Conservation (phyloP, 2,888 invertebrate species). For the Thereva unica region DNA sequence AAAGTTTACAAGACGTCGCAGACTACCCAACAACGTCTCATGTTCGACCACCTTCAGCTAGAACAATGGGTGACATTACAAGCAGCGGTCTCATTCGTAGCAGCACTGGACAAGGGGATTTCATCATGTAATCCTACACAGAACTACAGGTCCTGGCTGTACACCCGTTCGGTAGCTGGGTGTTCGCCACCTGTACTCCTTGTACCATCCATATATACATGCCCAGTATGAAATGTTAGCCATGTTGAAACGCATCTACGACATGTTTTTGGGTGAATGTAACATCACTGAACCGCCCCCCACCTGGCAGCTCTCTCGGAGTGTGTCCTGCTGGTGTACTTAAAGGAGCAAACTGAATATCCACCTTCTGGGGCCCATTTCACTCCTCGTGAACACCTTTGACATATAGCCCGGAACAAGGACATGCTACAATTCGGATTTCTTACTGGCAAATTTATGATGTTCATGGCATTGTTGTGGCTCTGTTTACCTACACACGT, state of each 20-base stretch:
- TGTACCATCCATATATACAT: slow-evolving; percentile 24
- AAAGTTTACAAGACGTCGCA: slow-evolving; percentile 38
- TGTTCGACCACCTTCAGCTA: slow-evolving; percentile 43
- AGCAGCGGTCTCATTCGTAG: slow-evolving; percentile 17
- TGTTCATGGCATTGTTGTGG: neutral
- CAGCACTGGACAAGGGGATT: slow-evolving; percentile 35
- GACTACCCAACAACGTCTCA: slow-evolving; percentile 34
- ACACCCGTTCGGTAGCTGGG: slow-evolving; percentile 4
- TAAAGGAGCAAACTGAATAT: slow-evolving; percentile 21
- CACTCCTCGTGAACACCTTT: slow-evolving; percentile 40
- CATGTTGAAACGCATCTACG: slow-evolving; percentile 36
- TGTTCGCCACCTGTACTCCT: slow-evolving; percentile 25
- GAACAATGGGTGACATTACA: slow-evolving; percentile 22
- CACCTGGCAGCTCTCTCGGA: slow-evolving; percentile 29
- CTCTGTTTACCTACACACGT: neutral
- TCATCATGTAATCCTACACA: slow-evolving; percentile 30
- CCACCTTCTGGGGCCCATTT: slow-evolving; percentile 24
- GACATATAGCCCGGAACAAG: slow-evolving; percentile 38
- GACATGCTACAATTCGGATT: slow-evolving; percentile 33
- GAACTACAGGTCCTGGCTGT: slow-evolving; percentile 14
- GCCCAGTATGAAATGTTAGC: slow-evolving; percentile 36
- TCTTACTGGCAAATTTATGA: slow-evolving; percentile 19
- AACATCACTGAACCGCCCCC: slow-evolving; percentile 27
- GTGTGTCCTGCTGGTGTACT: slow-evolving; percentile 16
- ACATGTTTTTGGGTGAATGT: slow-evolving; percentile 37